A percentile compares a stretch with the other conserved stretches of the same genome.
Evolutionary conservation across 1,140 invertebrate genomes (phyloP).

Genomic region (Chionoecetes opilio): DNA sequence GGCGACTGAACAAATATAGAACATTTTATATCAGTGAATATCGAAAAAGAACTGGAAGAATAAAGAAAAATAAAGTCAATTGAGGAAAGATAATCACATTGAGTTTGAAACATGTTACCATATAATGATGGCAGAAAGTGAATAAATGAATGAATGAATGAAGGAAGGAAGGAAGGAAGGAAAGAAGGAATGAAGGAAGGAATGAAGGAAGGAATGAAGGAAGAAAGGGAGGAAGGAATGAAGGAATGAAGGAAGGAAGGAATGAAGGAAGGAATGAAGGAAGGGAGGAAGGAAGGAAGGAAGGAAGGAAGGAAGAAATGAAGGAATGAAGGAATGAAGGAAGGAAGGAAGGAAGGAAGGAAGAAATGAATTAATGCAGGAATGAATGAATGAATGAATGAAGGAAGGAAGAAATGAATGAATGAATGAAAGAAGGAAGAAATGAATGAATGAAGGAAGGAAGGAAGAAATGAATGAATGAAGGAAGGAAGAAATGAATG

Average conservation of each 20-base stretch:
- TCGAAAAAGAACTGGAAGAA: too few relatives aligned
- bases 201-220: not conserved
- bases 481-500: too few relatives aligned
- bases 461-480: not conserved
- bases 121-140: too few relatives aligned
- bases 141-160: too few relatives aligned
- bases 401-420: not conserved
- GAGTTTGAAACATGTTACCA: too few relatives aligned
- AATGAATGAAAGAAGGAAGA: not conserved
- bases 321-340: not conserved
- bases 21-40: too few relatives aligned
- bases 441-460: too few relatives aligned
- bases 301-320: not conserved
- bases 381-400: not conserved
- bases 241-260: not conserved
- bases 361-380: not conserved
- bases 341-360: not conserved
- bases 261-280: not conserved
- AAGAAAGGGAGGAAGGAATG: not conserved
- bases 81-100: too few relatives aligned
- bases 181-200: too few relatives aligned
- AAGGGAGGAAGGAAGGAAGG: not conserved
- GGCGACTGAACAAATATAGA: too few relatives aligned
- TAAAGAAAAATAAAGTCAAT: too few relatives aligned
- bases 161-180: not conserved